A percentile compares a stretch with the other conserved stretches of the same genome.
Conservation (phyloP, 2,797 vertebrate genomes). For the Amblyraja radiata region DNA sequence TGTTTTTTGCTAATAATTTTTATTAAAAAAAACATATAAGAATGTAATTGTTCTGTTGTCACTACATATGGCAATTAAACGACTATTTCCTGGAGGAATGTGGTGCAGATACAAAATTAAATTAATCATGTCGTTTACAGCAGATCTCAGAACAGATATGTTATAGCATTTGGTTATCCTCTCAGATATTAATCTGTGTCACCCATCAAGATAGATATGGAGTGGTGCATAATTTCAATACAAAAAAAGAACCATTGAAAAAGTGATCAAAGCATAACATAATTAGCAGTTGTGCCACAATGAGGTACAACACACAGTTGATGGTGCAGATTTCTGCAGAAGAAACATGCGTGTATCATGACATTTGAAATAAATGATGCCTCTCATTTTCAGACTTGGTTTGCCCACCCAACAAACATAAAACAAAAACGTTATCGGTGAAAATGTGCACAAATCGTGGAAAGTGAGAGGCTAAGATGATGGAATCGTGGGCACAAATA, state of each 20-base stretch:
- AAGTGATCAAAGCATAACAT: neutral
- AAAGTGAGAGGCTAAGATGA: neutral
- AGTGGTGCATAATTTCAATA: neutral
- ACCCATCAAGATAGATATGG: neutral
- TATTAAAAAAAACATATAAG: neutral
- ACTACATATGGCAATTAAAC: no score
- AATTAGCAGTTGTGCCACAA: neutral
- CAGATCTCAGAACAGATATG: neutral
- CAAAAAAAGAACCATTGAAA: neutral
- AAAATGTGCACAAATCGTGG: neutral
- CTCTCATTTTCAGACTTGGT: neutral
- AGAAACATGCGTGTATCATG: neutral
- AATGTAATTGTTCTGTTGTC: no score
- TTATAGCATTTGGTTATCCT: neutral
- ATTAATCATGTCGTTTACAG: neutral
- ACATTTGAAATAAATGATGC: neutral
- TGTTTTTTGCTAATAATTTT: conserved; percentile 5
- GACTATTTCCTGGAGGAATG: neutral
- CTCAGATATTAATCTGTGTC: neutral
- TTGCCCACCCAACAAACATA: neutral
- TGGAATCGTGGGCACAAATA: neutral
- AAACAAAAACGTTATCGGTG: neutral
- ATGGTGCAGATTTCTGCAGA: neutral
- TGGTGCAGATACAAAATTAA: neutral
- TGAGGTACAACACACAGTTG: no score